Conservation (phyloP, 2,797 vertebrate species). For the Liasis olivaceus region DNA sequence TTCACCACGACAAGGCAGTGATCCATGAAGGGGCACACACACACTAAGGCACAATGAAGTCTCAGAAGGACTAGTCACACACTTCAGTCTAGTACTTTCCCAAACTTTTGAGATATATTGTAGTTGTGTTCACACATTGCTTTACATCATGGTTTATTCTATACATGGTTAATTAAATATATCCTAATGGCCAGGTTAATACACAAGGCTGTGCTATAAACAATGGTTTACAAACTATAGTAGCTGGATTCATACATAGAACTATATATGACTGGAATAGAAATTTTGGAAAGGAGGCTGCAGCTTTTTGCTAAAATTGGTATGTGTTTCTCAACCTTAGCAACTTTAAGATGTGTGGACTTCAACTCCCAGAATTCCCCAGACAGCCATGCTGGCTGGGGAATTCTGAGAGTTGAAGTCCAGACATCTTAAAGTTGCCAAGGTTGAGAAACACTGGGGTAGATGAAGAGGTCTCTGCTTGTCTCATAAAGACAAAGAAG, state of each 20-base stretch:
- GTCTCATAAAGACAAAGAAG: constrained; percentile 28
- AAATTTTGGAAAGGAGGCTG: neutral
- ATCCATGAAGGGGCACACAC: too few species aligned
- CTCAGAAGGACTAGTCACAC: neutral
- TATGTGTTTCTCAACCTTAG: neutral
- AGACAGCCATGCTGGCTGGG: too few species aligned
- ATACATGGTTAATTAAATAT: neutral
- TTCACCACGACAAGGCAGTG: too few species aligned
- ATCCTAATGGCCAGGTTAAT: neutral
- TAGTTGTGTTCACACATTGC: neutral
- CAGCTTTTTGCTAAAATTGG: neutral
- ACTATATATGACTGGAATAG: neutral
- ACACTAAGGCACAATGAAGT: neutral
- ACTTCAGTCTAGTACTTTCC: neutral
- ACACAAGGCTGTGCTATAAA: neutral
- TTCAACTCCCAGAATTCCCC: too few species aligned
- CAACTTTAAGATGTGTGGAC: too few species aligned
- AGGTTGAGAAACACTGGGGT: neutral
- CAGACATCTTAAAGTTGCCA: too few species aligned
- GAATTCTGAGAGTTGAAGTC: too few species aligned
- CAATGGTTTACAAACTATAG: neutral
- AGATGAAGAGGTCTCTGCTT: neutral
- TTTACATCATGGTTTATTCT: neutral
- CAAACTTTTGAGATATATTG: neutral
- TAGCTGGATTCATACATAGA: neutral